Conservation (phyloP, 2,888 invertebrate genomes). For the Philhelius pedissequus region DNA sequence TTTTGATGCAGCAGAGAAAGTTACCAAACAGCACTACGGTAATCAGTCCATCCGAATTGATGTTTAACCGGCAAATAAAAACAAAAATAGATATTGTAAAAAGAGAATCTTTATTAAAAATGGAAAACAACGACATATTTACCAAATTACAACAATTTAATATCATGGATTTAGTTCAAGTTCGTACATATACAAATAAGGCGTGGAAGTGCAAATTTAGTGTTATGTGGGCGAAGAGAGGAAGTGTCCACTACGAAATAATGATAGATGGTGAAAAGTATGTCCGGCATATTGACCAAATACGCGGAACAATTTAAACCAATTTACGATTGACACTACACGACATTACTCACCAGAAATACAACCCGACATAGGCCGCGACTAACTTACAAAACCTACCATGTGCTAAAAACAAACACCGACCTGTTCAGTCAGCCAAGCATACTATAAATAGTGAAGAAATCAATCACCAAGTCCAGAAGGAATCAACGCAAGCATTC, state of each 20-base stretch:
- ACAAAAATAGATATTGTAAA: not conserved
- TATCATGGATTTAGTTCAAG: not conserved
- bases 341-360: not conserved
- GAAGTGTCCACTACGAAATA: not conserved
- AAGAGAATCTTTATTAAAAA: not conserved
- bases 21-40: not conserved
- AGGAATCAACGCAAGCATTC: not conserved
- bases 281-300: not conserved
- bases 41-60: not conserved
- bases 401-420: not conserved
- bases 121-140: not conserved
- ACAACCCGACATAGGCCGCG: not conserved
- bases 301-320: not conserved
- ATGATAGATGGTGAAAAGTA: not conserved
- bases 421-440: not conserved
- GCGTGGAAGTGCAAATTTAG: conserved; percentile 21
- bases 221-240: not conserved
- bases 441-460: not conserved
- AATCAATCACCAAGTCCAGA: not conserved
- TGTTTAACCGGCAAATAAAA: not conserved
- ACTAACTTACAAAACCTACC: not conserved
- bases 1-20: not conserved
- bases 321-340: not conserved
- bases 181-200: not conserved
- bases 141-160: not conserved